Evolutionary conservation across 1,140 invertebrate genomes (phyloP).

Genomic region (Heterodera carotae): DNA sequence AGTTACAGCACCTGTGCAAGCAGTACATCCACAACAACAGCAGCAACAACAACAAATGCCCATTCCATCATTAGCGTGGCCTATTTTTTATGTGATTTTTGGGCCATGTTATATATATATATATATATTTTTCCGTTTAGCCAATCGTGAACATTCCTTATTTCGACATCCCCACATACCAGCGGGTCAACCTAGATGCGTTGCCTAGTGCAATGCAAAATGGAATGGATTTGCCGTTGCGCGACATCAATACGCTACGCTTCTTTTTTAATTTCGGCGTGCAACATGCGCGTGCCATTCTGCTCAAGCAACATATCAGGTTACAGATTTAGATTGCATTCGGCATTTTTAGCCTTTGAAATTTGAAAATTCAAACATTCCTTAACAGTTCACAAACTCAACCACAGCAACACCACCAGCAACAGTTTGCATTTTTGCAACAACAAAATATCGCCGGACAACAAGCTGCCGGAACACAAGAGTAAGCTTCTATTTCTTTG

Average conservation of each 20-base stretch:
- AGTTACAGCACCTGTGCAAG: constrained; percentile 15
- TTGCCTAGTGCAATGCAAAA: constrained; percentile 46
- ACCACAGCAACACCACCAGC: constrained; percentile 37
- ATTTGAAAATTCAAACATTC: not conserved
- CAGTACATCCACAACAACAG: not conserved
- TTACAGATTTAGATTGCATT: not conserved
- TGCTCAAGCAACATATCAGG: constrained; percentile 47
- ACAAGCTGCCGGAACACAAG: constrained; percentile 1
- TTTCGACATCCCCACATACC: constrained; percentile 53
- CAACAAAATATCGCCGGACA: constrained; percentile 3
- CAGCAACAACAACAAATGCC: not conserved
- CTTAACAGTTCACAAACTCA: constrained; percentile 22
- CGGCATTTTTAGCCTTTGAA: not conserved
- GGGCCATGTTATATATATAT: too few relatives aligned
- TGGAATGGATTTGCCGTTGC: constrained; percentile 55
- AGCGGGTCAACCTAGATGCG: constrained; percentile 53
- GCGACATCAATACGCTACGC: constrained; percentile 53
- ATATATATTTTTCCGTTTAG: constrained; percentile 28
- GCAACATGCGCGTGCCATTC: constrained; percentile 50
- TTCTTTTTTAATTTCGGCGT: constrained; percentile 59
- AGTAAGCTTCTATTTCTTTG: constrained; percentile 5
- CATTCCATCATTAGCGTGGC: constrained; percentile 39
- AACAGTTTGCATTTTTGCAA: constrained; percentile 28
- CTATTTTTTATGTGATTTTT: constrained; percentile 45
- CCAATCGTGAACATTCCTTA: constrained; percentile 47